A percentile compares a stretch with the other conserved stretches of the same genome.
Conservation (phyloP, 1,140 invertebrate species). For the Drosophila insularis region DNA sequence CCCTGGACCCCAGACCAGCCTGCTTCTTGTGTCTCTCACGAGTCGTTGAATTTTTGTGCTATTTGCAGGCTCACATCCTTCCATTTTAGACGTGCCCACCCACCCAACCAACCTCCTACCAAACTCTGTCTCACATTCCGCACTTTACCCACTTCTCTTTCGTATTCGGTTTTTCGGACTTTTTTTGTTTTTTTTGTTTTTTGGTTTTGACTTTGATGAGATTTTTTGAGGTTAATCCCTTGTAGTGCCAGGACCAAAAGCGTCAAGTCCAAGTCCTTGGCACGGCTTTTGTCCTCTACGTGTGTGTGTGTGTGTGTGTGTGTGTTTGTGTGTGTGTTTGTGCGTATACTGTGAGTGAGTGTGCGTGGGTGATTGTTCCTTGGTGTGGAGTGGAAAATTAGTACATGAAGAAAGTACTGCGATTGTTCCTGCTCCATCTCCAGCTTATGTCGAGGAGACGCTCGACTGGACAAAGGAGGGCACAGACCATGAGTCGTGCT, state of each 20-base stretch:
- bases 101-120: constrained; percentile 1
- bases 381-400: constrained; percentile 79
- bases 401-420: constrained; percentile 73
- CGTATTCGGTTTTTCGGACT: constrained; percentile 36
- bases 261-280: constrained; percentile 74
- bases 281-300: constrained; percentile 66
- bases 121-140: background rate
- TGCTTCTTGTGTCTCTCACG: constrained; percentile 46
- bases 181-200: constrained; percentile 41
- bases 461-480: constrained; percentile 63
- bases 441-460: constrained; percentile 44
- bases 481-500: constrained; percentile 5
- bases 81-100: background rate
- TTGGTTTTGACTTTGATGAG: constrained; percentile 80
- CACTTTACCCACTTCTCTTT: background rate
- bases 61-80: constrained; percentile 69
- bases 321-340: constrained; percentile 18
- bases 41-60: constrained; percentile 68
- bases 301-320: constrained; percentile 16
- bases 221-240: constrained; percentile 81
- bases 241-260: constrained; percentile 75
- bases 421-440: constrained; percentile 58
- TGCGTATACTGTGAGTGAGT: constrained; percentile 18
- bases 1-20: constrained; percentile 12
- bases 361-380: constrained; percentile 60